phyloP scores from a whole-genome alignment of 2,888 invertebrate species.

The Cordylochernes scorpioides region DNA sequence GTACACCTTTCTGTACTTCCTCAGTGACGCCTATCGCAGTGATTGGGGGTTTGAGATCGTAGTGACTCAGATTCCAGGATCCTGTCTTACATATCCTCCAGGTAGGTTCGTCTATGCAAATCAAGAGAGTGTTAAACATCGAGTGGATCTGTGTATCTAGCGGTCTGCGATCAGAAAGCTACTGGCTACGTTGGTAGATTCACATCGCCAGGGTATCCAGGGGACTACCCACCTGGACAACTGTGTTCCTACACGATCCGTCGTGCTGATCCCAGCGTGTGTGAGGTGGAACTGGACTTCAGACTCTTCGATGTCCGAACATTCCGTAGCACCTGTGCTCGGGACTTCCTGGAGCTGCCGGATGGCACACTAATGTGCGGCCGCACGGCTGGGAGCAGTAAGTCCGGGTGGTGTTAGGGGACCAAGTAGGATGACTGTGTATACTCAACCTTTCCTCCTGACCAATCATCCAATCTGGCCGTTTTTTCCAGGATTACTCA shows the following conservation, averaged over 20 bases:
- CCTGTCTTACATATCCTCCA: too few relatives aligned
- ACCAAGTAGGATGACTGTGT: neutral
- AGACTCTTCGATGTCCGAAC: conserved; percentile 2
- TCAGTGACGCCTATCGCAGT: conserved; percentile 10
- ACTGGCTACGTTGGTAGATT: conserved; percentile 1
- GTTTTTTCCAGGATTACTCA: too few relatives aligned
- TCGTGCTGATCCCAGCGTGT: conserved; percentile 2
- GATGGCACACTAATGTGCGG: neutral
- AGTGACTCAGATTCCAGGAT: conserved; percentile 12
- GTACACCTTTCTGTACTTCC: conserved; percentile 11
- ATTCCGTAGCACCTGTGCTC: neutral
- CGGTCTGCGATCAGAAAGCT: conserved; percentile 4
- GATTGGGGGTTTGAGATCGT: conserved; percentile 14
- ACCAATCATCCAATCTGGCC: too few relatives aligned
- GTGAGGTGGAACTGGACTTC: conserved; percentile 5
- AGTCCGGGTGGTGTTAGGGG: neutral
- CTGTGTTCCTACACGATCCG: conserved; percentile 7
- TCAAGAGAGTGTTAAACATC: neutral
- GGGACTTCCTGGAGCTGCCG: conserved; percentile 1
- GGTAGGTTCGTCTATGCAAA: neutral
- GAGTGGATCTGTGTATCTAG: too few relatives aligned
- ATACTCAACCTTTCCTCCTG: too few relatives aligned
- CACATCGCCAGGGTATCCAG: conserved; percentile 5
- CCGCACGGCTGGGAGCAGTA: conserved; percentile 4
- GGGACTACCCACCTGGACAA: conserved; percentile 1